Conservation (phyloP, 2,888 invertebrate genomes). For the Melieria crassipennis region DNA sequence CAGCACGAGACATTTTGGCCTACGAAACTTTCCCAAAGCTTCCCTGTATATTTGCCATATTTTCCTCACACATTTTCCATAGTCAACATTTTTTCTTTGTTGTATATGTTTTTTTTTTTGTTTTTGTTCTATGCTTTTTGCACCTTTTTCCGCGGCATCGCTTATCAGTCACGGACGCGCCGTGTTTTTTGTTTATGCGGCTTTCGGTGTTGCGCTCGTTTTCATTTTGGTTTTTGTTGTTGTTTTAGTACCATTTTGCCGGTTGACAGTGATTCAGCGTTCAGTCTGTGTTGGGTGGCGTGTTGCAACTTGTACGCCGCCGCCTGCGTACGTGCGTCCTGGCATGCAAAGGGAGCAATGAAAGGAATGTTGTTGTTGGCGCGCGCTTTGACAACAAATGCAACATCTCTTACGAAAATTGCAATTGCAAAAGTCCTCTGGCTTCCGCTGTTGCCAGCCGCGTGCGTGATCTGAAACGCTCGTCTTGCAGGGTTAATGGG, state of each 20-base stretch:
- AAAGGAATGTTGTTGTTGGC: too few relatives aligned
- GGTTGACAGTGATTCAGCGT: not conserved
- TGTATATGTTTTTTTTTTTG: not conserved
- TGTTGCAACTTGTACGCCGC: not conserved
- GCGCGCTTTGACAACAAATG: too few relatives aligned
- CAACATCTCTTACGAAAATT: too few relatives aligned
- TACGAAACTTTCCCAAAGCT: not conserved
- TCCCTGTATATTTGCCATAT: not conserved
- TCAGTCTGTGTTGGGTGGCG: not conserved
- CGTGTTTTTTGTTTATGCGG: conserved; percentile 26
- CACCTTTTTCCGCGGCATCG: conserved; percentile 4
- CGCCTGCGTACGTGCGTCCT: too few relatives aligned
- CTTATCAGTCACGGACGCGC: conserved; percentile 21
- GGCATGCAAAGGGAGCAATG: too few relatives aligned
- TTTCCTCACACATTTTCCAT: not conserved
- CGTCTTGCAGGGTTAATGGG: too few relatives aligned
- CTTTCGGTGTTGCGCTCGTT: not conserved
- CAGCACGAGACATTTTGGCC: too few relatives aligned
- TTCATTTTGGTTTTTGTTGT: not conserved
- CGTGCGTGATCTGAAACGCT: too few relatives aligned
- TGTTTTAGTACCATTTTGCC: not conserved
- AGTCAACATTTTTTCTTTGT: not conserved
- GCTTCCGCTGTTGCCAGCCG: too few relatives aligned
- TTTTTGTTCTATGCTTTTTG: conserved; percentile 10
- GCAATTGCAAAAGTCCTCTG: too few relatives aligned